Conservation (phyloP, 2,888 invertebrate species). For the Glyphotaelius pellucidus region DNA sequence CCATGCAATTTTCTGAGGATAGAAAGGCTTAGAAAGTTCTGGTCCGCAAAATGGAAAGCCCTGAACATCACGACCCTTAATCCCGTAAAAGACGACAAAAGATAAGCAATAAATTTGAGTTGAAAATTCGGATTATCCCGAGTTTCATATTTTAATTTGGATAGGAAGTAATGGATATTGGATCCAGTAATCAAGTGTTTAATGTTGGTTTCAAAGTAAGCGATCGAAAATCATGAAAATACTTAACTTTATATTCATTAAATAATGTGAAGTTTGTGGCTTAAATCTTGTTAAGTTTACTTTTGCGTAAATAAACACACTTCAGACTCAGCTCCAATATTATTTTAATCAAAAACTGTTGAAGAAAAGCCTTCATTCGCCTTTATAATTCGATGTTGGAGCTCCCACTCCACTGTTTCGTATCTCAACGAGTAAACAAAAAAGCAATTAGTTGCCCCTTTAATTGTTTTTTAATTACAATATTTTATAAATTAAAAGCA, state of each 20-base stretch:
- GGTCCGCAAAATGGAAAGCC: background rate
- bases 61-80: background rate
- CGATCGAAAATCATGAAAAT: slow-evolving; percentile 50
- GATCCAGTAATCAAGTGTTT: slow-evolving; percentile 41
- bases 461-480: background rate
- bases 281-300: slow-evolving; percentile 53
- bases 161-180: slow-evolving; percentile 21
- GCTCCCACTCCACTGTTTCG: slow-evolving; percentile 1
- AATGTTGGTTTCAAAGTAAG: slow-evolving; percentile 51
- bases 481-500: background rate
- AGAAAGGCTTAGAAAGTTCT: background rate
- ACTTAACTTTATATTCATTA: slow-evolving; percentile 54
- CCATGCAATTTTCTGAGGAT: background rate
- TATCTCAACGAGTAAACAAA: slow-evolving; percentile 45
- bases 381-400: slow-evolving; percentile 30
- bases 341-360: slow-evolving; percentile 54
- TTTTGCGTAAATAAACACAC: slow-evolving; percentile 51
- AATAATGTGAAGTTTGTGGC: slow-evolving; percentile 50
- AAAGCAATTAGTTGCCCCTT: slow-evolving; percentile 37
- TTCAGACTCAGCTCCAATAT: slow-evolving; percentile 56
- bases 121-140: background rate
- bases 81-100: background rate
- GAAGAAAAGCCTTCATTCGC: slow-evolving; percentile 15
- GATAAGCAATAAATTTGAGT: background rate
- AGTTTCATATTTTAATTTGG: slow-evolving; percentile 5